Conservation (phyloP, 2,888 invertebrate species). For the Chymomyza caudatula region DNA sequence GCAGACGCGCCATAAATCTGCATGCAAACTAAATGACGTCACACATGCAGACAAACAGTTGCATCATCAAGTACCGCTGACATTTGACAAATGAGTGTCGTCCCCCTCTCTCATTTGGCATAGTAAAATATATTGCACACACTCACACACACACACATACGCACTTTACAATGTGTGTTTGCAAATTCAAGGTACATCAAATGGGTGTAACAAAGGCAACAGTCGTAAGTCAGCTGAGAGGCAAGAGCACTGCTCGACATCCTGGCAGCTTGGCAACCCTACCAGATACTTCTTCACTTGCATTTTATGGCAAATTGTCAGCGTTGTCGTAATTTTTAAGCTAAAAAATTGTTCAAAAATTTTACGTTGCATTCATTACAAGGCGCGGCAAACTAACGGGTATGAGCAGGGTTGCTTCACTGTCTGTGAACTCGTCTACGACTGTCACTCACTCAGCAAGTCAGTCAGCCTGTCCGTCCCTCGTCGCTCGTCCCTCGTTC, state of each 20-base stretch:
- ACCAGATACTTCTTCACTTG: constrained; percentile 9
- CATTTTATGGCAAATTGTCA: constrained; percentile 66
- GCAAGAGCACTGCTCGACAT: background rate
- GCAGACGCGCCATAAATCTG: constrained; percentile 60
- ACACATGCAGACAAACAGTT: constrained; percentile 54
- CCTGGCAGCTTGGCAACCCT: background rate
- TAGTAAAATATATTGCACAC: constrained; percentile 62
- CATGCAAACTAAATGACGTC: constrained; percentile 59
- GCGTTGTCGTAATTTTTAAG: constrained; percentile 72
- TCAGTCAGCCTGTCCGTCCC: constrained; percentile 28
- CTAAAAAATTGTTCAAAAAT: constrained; percentile 71
- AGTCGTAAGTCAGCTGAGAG: background rate
- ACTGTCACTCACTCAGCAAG: constrained; percentile 22
- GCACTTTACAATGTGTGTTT: constrained; percentile 5
- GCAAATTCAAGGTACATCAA: constrained; percentile 59
- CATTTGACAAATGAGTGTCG: constrained; percentile 71
- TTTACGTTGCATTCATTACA: constrained; percentile 69
- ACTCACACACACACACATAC: constrained; percentile 11
- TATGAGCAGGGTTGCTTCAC: background rate
- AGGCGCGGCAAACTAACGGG: background rate
- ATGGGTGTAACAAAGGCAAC: constrained; percentile 57
- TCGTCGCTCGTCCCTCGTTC: constrained; percentile 26
- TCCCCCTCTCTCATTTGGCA: constrained; percentile 45
- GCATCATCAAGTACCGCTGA: constrained; percentile 69
- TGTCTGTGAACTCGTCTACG: constrained; percentile 1